Conservation (phyloP, 2,888 invertebrate species). For the Digitonthophagus gazella region DNA sequence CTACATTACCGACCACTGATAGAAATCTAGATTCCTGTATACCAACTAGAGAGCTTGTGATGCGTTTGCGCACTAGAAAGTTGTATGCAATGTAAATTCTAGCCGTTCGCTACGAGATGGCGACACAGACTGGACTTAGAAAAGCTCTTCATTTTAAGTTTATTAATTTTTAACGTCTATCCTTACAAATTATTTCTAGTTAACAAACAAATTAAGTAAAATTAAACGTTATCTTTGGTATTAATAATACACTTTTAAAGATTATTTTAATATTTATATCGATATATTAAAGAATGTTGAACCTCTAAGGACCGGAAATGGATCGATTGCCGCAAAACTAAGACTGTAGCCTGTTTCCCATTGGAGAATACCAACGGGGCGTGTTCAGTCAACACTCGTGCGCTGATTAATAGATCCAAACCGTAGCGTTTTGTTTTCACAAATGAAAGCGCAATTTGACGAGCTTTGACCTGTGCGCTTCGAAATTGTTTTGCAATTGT, state of each 20-base stretch:
- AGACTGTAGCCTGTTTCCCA: conserved; percentile 30
- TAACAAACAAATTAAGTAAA: too few relatives aligned
- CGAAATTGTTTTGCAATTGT: conserved; percentile 28
- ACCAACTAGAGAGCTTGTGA: background rate
- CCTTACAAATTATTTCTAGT: too few relatives aligned
- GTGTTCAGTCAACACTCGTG: conserved; percentile 35
- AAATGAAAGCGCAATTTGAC: conserved; percentile 37
- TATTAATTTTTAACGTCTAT: too few relatives aligned
- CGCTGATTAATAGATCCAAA: conserved; percentile 39
- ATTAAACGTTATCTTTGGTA: too few relatives aligned
- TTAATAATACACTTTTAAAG: background rate
- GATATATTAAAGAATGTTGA: conserved; percentile 5
- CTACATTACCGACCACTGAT: background rate
- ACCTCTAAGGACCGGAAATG: conserved; percentile 23
- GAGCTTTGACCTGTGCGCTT: conserved; percentile 24
- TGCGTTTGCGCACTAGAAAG: too few relatives aligned
- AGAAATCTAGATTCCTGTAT: conserved; percentile 7
- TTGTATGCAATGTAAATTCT: background rate
- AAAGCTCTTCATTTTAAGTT: too few relatives aligned
- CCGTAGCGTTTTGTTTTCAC: conserved; percentile 37
- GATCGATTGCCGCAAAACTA: conserved; percentile 32
- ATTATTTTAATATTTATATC: background rate
- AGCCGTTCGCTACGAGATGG: conserved; percentile 5
- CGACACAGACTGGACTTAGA: background rate
- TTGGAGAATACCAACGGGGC: conserved; percentile 33